Evolutionary conservation across 1,140 invertebrate species (phyloP).

Genomic region (Psix sp.): DNA sequence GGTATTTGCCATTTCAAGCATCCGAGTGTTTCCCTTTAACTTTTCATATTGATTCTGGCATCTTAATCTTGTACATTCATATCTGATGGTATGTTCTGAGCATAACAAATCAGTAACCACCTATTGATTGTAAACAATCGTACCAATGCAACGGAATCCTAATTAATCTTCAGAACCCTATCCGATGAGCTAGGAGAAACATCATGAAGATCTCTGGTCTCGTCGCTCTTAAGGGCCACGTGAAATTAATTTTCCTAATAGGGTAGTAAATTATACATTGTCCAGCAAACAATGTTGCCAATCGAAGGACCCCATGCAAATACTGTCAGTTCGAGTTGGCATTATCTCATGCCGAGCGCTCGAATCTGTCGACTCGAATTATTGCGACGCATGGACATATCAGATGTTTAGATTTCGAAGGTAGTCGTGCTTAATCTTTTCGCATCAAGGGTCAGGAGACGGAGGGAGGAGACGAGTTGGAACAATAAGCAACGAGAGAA

Average conservation of each 20-base stretch:
- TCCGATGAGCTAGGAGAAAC: background rate
- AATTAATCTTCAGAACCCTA: too few species aligned
- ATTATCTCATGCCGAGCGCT: constrained; percentile 50
- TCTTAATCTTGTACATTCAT: too few species aligned
- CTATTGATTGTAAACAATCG: too few species aligned
- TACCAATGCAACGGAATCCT: background rate
- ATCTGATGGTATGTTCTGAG: too few species aligned
- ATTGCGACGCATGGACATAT: constrained; percentile 46
- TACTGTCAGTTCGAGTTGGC: constrained; percentile 35
- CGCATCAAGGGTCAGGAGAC: constrained; percentile 41
- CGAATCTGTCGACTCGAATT: constrained; percentile 57
- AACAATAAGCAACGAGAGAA: constrained; percentile 12
- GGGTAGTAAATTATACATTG: constrained; percentile 57
- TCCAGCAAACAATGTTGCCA: constrained; percentile 45
- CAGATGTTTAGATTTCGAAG: constrained; percentile 54
- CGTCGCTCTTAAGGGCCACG: constrained; percentile 15
- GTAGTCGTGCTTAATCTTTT: constrained; percentile 57
- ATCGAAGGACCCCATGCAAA: constrained; percentile 49
- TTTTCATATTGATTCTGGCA: too few species aligned
- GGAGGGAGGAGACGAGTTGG: constrained; percentile 4
- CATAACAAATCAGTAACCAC: too few species aligned
- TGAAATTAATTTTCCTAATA: constrained; percentile 53
- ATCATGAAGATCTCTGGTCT: background rate
- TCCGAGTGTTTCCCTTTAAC: too few species aligned
- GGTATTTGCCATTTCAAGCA: too few species aligned